A percentile compares a stretch with the other conserved stretches of the same genome.
Conservation (phyloP, 2,888 invertebrate genomes). For the Aspidiotus destructor region DNA sequence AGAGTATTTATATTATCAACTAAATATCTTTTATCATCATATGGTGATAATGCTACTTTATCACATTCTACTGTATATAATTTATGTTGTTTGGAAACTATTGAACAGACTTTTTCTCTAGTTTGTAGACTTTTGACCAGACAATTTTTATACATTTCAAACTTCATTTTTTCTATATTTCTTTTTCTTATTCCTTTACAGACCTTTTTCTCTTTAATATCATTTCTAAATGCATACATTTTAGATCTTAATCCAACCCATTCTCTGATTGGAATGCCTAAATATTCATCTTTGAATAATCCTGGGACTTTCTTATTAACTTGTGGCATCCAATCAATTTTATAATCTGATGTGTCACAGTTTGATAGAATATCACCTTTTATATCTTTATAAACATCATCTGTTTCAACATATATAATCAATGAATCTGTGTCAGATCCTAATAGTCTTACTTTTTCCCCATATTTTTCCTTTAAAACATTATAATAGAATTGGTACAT, state of each 20-base stretch:
- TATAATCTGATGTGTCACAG: constrained; percentile 18
- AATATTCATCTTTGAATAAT: constrained; percentile 22
- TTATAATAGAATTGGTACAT: constrained; percentile 18
- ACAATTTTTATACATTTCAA: constrained; percentile 13
- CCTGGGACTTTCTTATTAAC: constrained; percentile 14
- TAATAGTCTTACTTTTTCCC: constrained; percentile 14
- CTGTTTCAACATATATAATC: constrained; percentile 15
- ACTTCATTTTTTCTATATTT: constrained; percentile 22
- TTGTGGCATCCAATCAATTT: constrained; percentile 20
- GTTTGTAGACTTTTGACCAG: constrained; percentile 3
- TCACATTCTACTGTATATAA: constrained; percentile 15
- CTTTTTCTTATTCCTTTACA: constrained; percentile 17
- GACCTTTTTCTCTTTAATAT: constrained; percentile 11
- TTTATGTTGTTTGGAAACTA: constrained; percentile 10
- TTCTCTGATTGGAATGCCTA: constrained; percentile 12
- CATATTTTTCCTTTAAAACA: constrained; percentile 11
- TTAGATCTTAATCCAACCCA: constrained; percentile 5
- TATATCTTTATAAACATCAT: constrained; percentile 16
- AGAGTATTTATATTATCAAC: constrained; percentile 14
- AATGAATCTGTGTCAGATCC: constrained; percentile 18
- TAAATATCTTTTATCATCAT: constrained; percentile 23
- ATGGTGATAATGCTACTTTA: constrained; percentile 20
- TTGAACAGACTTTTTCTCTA: constrained; percentile 12
- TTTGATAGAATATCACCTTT: constrained; percentile 12
- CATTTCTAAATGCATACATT: constrained; percentile 16